Base-by-base conservation (phyloP, 1,140 invertebrate species). In the Tetragonula clypearis region DNA sequence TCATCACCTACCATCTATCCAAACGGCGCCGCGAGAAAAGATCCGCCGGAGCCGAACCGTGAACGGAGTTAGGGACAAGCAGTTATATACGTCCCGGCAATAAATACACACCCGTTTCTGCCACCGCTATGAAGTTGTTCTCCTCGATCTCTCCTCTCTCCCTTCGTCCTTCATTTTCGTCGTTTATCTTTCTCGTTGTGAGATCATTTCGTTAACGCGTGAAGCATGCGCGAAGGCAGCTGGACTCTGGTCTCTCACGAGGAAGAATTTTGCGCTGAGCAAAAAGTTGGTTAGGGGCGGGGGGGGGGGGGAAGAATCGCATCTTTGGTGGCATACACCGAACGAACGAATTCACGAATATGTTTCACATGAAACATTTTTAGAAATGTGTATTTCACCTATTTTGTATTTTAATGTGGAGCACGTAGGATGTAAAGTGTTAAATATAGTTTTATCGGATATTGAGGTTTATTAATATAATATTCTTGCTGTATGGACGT, bases 1-100 rank as follows among this genome's bases (percentile, higher is more conserved):
- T 89, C 88, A 89, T 89, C 80, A 58, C 88, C 88, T 89, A 88
- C 87, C 88, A 89, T 89, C 88, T 89, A 89, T 88, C 83, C 87
- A 84, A 71, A 78, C 79, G 72, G 82, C 76, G 78, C 60, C 68
- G 80, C 21, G 30, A 68, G 5, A 49, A 55, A n/a, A 76, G 79
- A 73, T 55, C 88, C 80, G 71, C 23, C 86, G 69, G 86, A 82
- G 79, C 53, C 86, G 11, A 14, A 23, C 11, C 41, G 56, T 12
- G 30, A 55, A 72, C n/a, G 21, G 35, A 26, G 60, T 53, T 56
- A 76, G 55, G 69, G 83, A 85, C 78, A 66, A 73, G 66, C 49
- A 19, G 86, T 78, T 86, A 86, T 35, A 62, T 73, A 79, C 79
- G 73, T 78, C 72, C 68, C 71, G 73, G 69, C 87, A 77, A 88